Evolutionary conservation across 2,888 invertebrate genomes (phyloP).

Genomic region (Tillus elongatus): DNA sequence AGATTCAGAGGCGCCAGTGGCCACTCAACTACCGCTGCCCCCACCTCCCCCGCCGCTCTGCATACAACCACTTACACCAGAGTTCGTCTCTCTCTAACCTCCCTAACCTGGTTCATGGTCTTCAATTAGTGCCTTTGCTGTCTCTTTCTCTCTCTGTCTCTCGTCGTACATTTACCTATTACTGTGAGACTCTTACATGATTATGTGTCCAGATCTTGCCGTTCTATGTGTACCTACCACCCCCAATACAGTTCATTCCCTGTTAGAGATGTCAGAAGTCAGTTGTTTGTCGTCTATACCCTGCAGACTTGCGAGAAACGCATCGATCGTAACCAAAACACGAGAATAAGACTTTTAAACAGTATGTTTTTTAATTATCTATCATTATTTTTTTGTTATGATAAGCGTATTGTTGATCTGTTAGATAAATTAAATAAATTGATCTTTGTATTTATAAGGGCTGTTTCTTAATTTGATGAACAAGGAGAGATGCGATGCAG

Average conservation of each 20-base stretch:
- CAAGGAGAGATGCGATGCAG: conserved; percentile 6
- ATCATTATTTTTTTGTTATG: conserved; percentile 31
- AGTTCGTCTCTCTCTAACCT: conserved; percentile 48
- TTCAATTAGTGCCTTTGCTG: conserved; percentile 45
- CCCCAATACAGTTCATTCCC: conserved; percentile 16
- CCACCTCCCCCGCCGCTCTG: conserved; percentile 50
- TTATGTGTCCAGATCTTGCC: conserved; percentile 1
- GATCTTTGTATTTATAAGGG: conserved; percentile 30
- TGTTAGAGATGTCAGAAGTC: too few species aligned
- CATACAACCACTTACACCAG: conserved; percentile 47
- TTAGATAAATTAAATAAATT: conserved; percentile 35
- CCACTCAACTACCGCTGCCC: conserved; percentile 37
- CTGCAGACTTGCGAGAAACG: too few species aligned
- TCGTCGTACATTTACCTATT: not conserved
- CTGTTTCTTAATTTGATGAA: conserved; percentile 14
- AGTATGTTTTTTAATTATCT: conserved; percentile 18
- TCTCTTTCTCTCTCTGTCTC: not conserved
- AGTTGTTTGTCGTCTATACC: too few species aligned
- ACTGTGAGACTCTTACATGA: not conserved
- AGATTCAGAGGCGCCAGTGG: conserved; percentile 45
- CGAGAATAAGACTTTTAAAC: conserved; percentile 21
- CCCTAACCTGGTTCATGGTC: conserved; percentile 36
- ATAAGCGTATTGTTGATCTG: conserved; percentile 37
- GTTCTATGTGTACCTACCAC: conserved; percentile 7
- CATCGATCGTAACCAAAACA: too few species aligned